Base-by-base conservation (phyloP, 2,113 vertebrate species). In the Ptilorrhoa leucosticta region DNA sequence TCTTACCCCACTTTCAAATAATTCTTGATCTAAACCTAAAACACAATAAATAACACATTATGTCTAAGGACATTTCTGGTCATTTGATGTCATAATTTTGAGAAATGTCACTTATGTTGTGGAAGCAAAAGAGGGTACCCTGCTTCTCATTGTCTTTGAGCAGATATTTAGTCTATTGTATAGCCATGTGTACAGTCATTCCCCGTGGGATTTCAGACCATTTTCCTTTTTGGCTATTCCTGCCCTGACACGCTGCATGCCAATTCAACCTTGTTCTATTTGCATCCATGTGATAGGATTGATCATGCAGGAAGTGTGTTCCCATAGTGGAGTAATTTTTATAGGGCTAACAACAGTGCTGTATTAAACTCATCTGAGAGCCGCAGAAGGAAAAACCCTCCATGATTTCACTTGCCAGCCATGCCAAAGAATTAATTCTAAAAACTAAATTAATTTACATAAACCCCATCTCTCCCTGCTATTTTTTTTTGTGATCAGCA, bases 401-500 rank as follows among this genome's bases (percentile, higher is more conserved):
- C 28, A 15, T 57, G 57, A 75, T 57, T 84, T 78, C 3, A 2
- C 19, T 89, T 68, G 73, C 73, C 44, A 47, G 30, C 27, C 44
- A 42, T 75, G 77, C 42, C 73, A 82, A 91, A 51, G 51, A 94
- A 83, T 78, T 89, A 63, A 81, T 94, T 91, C 51, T 93, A 71
- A 91, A 73, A 87, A 22, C 19, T 35, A 87, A 89, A 91, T 94
- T 75, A 84, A 89, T 93, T 87, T 82, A 42, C 68, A 72, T 83
- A 90, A 69, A 89, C 28, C 50, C 81, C 50, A 57, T 80, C 58
- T 77, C 75, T 90, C 53, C 21, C 51, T 89, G 37, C 28, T 83
- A 37, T 77, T 82, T 92, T 77, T 82, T 92, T 82, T 78, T 83
- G 87, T 69, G 50, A 92, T 94, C 58, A 94, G 33, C 79, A 65